Base-by-base conservation (phyloP, 2,888 invertebrate genomes). In the Phengaris arion region DNA sequence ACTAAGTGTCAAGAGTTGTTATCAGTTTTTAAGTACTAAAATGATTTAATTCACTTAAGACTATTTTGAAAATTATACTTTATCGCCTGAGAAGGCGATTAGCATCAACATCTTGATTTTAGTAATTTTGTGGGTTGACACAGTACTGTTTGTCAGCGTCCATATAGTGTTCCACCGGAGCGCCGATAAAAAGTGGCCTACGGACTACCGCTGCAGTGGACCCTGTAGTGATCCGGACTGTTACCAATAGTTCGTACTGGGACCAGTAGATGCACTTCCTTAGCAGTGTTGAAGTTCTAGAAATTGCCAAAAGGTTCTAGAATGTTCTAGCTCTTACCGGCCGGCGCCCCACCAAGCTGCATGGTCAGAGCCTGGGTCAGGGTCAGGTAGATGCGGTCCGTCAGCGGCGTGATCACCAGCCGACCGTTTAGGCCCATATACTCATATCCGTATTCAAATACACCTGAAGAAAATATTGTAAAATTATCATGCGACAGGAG, bases 371-470 rank as follows among this genome's bases (percentile, higher is more conserved):
- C 98, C 89, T 98, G 98, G 0, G 98, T 98, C 76, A 98, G 96
- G 0, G 98, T 98, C 77, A 98, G 94, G 87, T 98, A 98, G 82
- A 98, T 98, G 77, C 98, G 94, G 87, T 98, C 98, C 0, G 98
- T 98, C 5, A 98, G 91, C 0, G 98, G 98, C 0, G 98, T 98
- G 77, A 98, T 97, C 9, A 98, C 98, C 76, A 98, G 94, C 64
- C 98, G 95, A 0, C 98, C 98, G 86, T 98, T 98, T 10, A 98
- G 90, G 0, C 98, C 98, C 98, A 98, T 98, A 87, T 98, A 98
- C 86, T 98, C 98, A 86, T 98, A 98, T 6, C 98, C 98, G 83
- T 98, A 98, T 78, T 98, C 97, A 85, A 98, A 98, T 45, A 95
- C 90, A 68, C 97, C 97, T 84, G 91, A 78, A 81, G 79, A 74